Conservation (phyloP, 2,113 vertebrate genomes). For the Alosa alosa region DNA sequence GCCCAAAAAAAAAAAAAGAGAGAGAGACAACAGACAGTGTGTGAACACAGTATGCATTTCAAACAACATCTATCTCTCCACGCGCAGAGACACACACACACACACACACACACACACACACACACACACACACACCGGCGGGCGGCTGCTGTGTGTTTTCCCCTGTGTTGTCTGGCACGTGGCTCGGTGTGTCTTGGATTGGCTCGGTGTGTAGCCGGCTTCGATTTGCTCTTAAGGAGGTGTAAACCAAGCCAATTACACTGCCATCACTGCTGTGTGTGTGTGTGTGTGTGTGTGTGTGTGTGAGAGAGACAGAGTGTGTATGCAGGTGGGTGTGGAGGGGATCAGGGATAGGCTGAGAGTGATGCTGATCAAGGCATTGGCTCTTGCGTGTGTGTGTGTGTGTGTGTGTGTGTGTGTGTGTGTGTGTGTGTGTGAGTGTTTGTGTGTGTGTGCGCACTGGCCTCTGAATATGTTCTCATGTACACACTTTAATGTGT, state of each 20-base stretch:
- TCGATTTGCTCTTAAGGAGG: conserved; percentile 44
- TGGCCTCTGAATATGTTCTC: conserved; percentile 25
- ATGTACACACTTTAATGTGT: not conserved
- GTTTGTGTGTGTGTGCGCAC: conserved; percentile 1
- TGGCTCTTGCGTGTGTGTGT: not conserved
- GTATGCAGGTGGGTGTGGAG: conserved; percentile 21
- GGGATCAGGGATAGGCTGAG: conserved; percentile 29
- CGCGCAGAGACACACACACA: not conserved
- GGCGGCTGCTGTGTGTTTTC: conserved; percentile 31
- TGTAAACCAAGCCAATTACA: conserved; percentile 57
- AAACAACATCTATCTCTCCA: not conserved
- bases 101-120: not conserved
- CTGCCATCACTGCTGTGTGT: conserved; percentile 20
- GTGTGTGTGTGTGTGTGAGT: not conserved
- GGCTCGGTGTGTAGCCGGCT: conserved; percentile 37
- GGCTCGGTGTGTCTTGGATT: not conserved
- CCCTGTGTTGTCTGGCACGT: conserved; percentile 19
- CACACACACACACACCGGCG: not conserved
- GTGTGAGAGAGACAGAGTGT: conserved; percentile 19
- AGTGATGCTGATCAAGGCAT: not conserved
- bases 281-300: not conserved
- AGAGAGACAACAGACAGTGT: not conserved
- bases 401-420: no score
- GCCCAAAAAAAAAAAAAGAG: conserved; percentile 20
- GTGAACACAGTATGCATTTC: conserved; percentile 19